Percentiles rank a stretch among this genome's conserved stretches.
phyloP scores from a whole-genome alignment of 92 coral and sea anemone species.

The Blastomussa wellsi region DNA sequence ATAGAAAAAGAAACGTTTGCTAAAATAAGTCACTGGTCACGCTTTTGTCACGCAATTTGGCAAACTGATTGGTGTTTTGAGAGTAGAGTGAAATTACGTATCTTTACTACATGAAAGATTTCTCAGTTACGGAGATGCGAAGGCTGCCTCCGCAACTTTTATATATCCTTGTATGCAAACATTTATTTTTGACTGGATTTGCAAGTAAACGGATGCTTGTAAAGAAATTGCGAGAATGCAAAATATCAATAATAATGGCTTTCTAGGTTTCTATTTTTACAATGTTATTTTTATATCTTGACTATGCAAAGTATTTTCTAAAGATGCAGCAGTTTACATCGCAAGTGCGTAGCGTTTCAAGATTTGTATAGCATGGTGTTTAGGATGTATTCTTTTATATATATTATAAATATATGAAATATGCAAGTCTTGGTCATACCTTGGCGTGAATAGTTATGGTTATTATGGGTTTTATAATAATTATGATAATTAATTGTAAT shows the following conservation, averaged over 20 bases:
- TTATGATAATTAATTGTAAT: conserved; percentile 1
- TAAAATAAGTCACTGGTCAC: neutral
- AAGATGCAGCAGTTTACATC: neutral
- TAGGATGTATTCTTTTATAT: conserved; percentile 18
- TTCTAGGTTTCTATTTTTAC: conserved; percentile 20
- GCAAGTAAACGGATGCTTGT: neutral
- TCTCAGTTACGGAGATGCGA: neutral
- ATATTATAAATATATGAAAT: neutral
- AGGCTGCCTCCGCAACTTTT: neutral
- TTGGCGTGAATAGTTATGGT: conserved; percentile 8
- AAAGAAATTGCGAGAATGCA: neutral
- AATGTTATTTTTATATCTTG: conserved; percentile 24
- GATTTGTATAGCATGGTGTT: conserved; percentile 11
- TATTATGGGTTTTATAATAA: neutral
- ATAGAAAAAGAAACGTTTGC: neutral
- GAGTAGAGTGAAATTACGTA: neutral
- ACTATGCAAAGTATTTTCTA: conserved; percentile 12
- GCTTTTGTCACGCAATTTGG: neutral
- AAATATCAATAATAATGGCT: neutral
- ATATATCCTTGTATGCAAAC: neutral
- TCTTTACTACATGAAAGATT: neutral
- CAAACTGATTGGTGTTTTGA: neutral
- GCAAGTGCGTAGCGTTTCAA: neutral
- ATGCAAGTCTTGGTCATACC: neutral
- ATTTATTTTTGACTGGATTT: conserved; percentile 6